Evolutionary conservation across 1,140 invertebrate genomes (phyloP).

Genomic region (Zaprionus ornatus): DNA sequence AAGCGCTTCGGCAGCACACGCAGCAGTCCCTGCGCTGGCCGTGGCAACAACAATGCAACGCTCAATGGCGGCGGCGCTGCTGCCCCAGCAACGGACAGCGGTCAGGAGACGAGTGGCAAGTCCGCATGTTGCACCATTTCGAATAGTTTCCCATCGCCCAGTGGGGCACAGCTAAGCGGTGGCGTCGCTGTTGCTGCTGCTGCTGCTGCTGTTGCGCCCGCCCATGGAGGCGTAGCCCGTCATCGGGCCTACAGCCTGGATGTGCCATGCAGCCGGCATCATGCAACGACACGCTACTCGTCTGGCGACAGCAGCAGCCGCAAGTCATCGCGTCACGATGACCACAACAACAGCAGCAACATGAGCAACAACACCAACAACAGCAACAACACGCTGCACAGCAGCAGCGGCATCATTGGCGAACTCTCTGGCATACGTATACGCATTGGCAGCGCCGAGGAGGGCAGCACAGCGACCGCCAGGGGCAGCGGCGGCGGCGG

Average conservation of each 20-base stretch:
- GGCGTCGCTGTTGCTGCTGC: conserved; percentile 4
- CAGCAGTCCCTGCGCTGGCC: conserved; percentile 61
- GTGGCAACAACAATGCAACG: conserved; percentile 69
- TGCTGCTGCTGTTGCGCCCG: conserved; percentile 27
- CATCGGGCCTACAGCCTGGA: conserved; percentile 81
- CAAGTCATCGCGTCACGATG: conserved; percentile 70
- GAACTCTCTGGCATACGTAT: conserved; percentile 53
- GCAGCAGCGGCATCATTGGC: conserved; percentile 55
- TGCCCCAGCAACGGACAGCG: neutral
- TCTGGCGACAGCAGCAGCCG: conserved; percentile 75
- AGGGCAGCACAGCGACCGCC: neutral
- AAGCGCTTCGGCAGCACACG: conserved; percentile 81
- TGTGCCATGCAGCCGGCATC: conserved; percentile 62
- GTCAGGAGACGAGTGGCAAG: conserved; percentile 5
- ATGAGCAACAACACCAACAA: conserved; percentile 60
- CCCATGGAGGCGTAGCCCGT: conserved; percentile 37
- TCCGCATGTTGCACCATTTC: conserved; percentile 73
- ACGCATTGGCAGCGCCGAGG: conserved; percentile 48
- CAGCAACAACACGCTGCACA: conserved; percentile 78
- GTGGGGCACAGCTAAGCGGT: conserved; percentile 7
- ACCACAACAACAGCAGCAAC: conserved; percentile 64
- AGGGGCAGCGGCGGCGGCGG: conserved; percentile 3
- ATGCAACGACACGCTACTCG: conserved; percentile 51
- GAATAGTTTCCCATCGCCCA: conserved; percentile 53
- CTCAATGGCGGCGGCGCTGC: neutral